Evolutionary conservation across 92 coral and sea anemone genomes (phyloP).

Genomic region (Umimayanthus kanabou): DNA sequence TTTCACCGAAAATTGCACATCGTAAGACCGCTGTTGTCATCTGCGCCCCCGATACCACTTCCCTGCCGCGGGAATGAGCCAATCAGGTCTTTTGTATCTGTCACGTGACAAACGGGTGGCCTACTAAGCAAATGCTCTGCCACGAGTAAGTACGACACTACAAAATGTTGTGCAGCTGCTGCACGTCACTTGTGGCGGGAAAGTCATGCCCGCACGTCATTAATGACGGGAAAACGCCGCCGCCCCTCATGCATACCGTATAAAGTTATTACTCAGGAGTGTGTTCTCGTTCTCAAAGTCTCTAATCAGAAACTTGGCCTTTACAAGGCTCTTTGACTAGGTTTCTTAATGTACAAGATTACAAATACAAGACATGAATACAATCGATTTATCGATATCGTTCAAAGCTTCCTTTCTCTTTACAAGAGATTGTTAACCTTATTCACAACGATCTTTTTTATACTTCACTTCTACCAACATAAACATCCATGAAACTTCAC

Average conservation of each 20-base stretch:
- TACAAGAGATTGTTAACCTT: neutral
- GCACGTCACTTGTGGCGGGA: conserved; percentile 53
- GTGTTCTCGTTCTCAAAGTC: neutral
- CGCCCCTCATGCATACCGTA: conserved; percentile 13
- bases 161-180: conserved; percentile 24
- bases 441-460: neutral
- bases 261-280: neutral
- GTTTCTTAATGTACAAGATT: conserved; percentile 26
- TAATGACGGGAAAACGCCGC: conserved; percentile 25
- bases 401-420: neutral
- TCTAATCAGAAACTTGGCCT: conserved; percentile 1
- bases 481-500: neutral
- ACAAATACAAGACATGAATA: neutral
- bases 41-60: conserved; percentile 96
- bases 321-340: neutral
- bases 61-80: conserved; percentile 99
- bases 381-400: conserved; percentile 39
- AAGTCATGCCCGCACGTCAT: conserved; percentile 59
- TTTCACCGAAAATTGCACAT: conserved; percentile 70
- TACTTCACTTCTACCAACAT: conserved; percentile 24
- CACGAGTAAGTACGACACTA: conserved; percentile 45
- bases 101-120: conserved; percentile 91
- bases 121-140: conserved; percentile 57
- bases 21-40: conserved; percentile 85
- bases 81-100: conserved; percentile 94